Percentiles rank a stretch among this genome's conserved stretches.
phyloP scores from a whole-genome alignment of 2,888 invertebrate genomes.

The Scaptomyza cyrtandrae region DNA sequence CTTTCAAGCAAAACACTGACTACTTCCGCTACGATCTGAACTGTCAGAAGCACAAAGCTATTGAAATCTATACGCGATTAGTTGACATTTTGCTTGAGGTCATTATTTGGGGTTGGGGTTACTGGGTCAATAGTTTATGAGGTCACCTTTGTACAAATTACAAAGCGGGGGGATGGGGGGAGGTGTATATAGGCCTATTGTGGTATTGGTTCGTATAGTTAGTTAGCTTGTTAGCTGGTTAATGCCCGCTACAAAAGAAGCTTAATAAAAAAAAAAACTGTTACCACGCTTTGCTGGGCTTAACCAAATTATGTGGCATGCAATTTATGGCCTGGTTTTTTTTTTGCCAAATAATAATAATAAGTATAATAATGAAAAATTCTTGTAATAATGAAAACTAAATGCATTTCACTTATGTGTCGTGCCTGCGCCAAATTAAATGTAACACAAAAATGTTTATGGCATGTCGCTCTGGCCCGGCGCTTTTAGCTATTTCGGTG shows the following conservation, averaged over 20 bases:
- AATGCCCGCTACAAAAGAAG: slow-evolving; percentile 28
- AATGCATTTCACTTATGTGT: slow-evolving; percentile 78
- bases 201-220: slow-evolving; percentile 36
- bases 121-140: slow-evolving; percentile 78
- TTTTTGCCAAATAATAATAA: slow-evolving; percentile 50
- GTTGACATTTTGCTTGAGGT: slow-evolving; percentile 72
- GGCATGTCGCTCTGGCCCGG: slow-evolving; percentile 59
- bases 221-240: slow-evolving; percentile 22
- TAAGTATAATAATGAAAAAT: slow-evolving; percentile 43
- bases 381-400: slow-evolving; percentile 69
- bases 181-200: not conserved
- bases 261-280: slow-evolving; percentile 31
- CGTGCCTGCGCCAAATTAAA: slow-evolving; percentile 75
- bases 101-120: slow-evolving; percentile 75
- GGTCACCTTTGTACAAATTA: slow-evolving; percentile 56
- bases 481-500: slow-evolving; percentile 49
- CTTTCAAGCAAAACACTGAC: slow-evolving; percentile 36
- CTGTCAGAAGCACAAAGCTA: slow-evolving; percentile 20
- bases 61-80: slow-evolving; percentile 69
- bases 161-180: not conserved
- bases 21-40: slow-evolving; percentile 46
- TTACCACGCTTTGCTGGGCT: slow-evolving; percentile 43
- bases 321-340: slow-evolving; percentile 59
- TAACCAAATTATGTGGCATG: slow-evolving; percentile 69
- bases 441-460: slow-evolving; percentile 65